Conservation (phyloP, 1,140 invertebrate genomes). For the Caerostris darwini region DNA sequence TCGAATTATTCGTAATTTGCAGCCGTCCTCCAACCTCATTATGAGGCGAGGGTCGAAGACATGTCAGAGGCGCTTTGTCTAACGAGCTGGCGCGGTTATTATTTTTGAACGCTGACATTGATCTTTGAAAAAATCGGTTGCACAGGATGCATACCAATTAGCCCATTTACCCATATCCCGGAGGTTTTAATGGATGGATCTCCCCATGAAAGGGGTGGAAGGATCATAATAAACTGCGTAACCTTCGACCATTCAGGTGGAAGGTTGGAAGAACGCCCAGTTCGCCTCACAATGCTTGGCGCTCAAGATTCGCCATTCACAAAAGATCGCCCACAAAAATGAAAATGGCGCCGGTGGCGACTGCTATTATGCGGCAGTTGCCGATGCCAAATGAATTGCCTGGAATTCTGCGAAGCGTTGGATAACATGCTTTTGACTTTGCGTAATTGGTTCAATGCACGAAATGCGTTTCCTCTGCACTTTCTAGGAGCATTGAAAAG, state of each 20-base stretch:
- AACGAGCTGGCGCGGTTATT: constrained; percentile 9
- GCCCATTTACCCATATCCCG: constrained; percentile 73
- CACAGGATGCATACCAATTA: constrained; percentile 69
- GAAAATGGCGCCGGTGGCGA: constrained; percentile 14
- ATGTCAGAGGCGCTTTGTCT: constrained; percentile 56
- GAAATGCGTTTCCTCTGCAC: neutral
- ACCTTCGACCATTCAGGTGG: constrained; percentile 38
- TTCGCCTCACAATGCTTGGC: constrained; percentile 1
- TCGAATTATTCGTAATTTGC: constrained; percentile 28
- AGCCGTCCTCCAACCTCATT: neutral
- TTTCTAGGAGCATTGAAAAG: too few relatives aligned
- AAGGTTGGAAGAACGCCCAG: constrained; percentile 22
- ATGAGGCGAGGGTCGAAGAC: constrained; percentile 61
- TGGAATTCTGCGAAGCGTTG: constrained; percentile 13
- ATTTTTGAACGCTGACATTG: constrained; percentile 36
- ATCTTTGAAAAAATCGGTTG: constrained; percentile 8
- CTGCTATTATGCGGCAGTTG: constrained; percentile 4
- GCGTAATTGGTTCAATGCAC: constrained; percentile 20
- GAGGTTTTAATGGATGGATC: constrained; percentile 29
- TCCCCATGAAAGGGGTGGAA: neutral
- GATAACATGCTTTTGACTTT: constrained; percentile 34
- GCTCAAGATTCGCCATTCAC: neutral
- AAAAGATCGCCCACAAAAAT: constrained; percentile 30
- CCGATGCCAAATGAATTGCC: neutral
- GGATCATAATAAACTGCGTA: constrained; percentile 59